Evolutionary conservation across 2,797 vertebrate species (phyloP).

Genomic region (Huso huso): DNA sequence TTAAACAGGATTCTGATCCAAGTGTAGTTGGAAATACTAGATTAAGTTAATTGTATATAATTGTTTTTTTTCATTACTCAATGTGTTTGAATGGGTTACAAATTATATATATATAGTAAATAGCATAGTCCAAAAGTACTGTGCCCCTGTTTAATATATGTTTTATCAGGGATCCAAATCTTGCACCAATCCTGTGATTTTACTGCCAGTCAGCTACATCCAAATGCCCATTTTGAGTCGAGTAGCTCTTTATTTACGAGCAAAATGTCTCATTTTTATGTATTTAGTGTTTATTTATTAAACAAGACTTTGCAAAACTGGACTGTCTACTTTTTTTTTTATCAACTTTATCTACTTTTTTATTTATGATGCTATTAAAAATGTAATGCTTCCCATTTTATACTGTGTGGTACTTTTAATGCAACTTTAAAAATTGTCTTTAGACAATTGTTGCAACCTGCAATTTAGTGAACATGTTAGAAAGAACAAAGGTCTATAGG

Average conservation of each 20-base stretch:
- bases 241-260: constrained; percentile 17
- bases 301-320: constrained; percentile 16
- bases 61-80: too few relatives aligned
- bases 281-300: constrained; percentile 26
- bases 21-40: too few relatives aligned
- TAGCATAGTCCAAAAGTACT: too few relatives aligned
- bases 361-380: too few relatives aligned
- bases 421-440: too few relatives aligned
- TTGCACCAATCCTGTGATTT: constrained; percentile 20
- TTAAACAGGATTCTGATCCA: too few relatives aligned
- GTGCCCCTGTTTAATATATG: background rate
- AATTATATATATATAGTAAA: background rate
- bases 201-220: constrained; percentile 19
- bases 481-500: too few relatives aligned
- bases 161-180: constrained; percentile 16
- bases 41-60: too few relatives aligned
- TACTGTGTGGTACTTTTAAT: background rate
- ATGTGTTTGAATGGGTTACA: background rate
- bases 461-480: too few relatives aligned
- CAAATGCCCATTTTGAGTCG: constrained; percentile 16
- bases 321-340: background rate
- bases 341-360: background rate
- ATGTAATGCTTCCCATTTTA: background rate
- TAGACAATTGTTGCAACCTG: too few relatives aligned
- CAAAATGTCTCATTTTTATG: constrained; percentile 11